Evolutionary conservation across 2,888 invertebrate species (phyloP), one percentile per base, ranked within the genome.

Genomic region (Syrista parreyssii): DNA sequence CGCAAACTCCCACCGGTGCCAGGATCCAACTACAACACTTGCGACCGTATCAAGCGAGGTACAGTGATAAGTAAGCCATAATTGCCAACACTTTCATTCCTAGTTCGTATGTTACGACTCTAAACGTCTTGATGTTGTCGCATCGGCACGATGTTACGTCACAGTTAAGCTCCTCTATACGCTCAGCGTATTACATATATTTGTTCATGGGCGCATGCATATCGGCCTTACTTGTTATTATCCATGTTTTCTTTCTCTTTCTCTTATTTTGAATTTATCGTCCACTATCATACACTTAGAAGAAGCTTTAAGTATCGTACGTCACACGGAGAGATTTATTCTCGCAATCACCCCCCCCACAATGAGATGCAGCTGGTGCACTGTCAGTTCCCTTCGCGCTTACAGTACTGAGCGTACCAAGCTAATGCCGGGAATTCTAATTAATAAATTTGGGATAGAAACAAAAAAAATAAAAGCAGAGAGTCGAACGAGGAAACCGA

Each of bases 1-100:
- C 94, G 97, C 86, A 98, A 98, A 92, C 94, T 97, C 79, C 97
- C 98, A 1, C 98, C 98, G 33, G 97, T 98, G 11, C 97, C 97
- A 77, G 97, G 97, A 85, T 97, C 97, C 77, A 97, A 97, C 92
- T 97, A 97, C 93, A 97, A 97, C 92, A 98, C 97, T 40, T 97
- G 97, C 92, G 97, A 98, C 92, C 94, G 97, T 89, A 97, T 97
- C 93, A 97, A 97, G 94, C 95, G 97, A 93, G 97, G 97, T 95
- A 97, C 96, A 92, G 96, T 96, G 87, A 96, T 96, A 94, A 96
- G 96, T 97, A 94, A 96, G 96, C 94, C 89, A 92, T 85, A 87
- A 88, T 85, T 88, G 85, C 86, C 86, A 87, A 89, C 86, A 86
- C 85, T 88, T 86, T 86, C 84, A 86, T 85, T 77, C 83, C 81